Conservation (phyloP, 2,113 vertebrate genomes). For the Corydoras maculifer region DNA sequence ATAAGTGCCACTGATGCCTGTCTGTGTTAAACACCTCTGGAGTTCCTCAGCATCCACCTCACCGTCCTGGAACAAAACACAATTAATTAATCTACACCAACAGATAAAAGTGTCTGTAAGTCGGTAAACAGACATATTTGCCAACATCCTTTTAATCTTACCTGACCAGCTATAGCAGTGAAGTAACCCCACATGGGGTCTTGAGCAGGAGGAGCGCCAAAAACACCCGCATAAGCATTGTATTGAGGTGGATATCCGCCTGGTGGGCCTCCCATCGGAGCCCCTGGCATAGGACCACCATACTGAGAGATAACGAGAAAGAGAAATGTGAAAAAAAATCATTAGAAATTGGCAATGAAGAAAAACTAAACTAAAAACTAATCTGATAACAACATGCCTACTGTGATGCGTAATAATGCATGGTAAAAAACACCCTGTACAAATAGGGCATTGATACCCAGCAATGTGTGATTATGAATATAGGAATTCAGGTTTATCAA, state of each 20-base stretch:
- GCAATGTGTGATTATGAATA: too few species aligned
- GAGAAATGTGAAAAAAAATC: not conserved
- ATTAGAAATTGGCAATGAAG: not conserved
- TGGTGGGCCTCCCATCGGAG: conserved; percentile 37
- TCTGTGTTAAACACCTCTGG: conserved; percentile 78
- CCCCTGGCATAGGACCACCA: conserved; percentile 58
- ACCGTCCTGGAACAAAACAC: conserved; percentile 65
- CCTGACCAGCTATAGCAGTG: conserved; percentile 76
- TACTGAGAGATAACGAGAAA: conserved; percentile 43
- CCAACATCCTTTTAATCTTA: conserved; percentile 35
- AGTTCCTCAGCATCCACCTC: conserved; percentile 82
- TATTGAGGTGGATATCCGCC: conserved; percentile 46
- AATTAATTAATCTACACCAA: too few species aligned
- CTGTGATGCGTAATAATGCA: too few species aligned
- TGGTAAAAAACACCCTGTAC: not conserved
- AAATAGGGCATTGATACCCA: too few species aligned
- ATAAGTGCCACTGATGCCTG: conserved; percentile 75
- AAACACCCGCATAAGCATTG: conserved; percentile 56
- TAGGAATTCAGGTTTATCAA: too few species aligned
- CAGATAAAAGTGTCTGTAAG: too few species aligned
- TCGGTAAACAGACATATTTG: too few species aligned
- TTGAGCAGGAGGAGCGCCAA: conserved; percentile 53
- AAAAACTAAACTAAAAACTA: not conserved
- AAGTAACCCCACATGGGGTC: conserved; percentile 80
- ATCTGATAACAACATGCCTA: not conserved